Percentiles rank a stretch among this genome's conserved stretches.
Conservation (phyloP, 1,140 invertebrate species). For the Liolophura sinensis region DNA sequence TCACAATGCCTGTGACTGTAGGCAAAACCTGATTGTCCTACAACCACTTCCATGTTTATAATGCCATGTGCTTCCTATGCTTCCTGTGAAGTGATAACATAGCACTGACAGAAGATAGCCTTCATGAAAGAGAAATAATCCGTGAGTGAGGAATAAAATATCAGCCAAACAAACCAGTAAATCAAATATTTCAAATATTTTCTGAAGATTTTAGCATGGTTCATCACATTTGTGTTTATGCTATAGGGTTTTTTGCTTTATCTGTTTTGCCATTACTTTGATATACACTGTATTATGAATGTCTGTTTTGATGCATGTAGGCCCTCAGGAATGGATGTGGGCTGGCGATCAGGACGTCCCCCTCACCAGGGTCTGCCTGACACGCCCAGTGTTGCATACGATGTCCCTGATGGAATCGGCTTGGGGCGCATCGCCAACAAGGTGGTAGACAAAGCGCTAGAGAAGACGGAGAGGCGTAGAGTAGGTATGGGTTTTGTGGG, state of each 20-base stretch:
- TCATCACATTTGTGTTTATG: not conserved
- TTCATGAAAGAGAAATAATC: no score
- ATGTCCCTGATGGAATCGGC: slow-evolving; percentile 46
- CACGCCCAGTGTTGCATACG: slow-evolving; percentile 34
- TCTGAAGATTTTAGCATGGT: not conserved
- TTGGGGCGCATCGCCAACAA: slow-evolving; percentile 67
- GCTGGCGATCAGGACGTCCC: slow-evolving; percentile 40
- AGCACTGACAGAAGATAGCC: no score
- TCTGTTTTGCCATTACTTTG: not conserved
- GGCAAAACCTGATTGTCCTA: no score
- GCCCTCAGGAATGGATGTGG: slow-evolving; percentile 19
- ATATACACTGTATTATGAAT: slow-evolving; percentile 11
- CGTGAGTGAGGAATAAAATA: no score
- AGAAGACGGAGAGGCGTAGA: slow-evolving; percentile 79
- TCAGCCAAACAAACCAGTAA: no score
- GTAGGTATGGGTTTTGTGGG: slow-evolving; percentile 86
- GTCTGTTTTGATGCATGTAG: slow-evolving; percentile 1
- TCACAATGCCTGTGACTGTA: no score
- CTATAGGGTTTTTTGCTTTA: not conserved
- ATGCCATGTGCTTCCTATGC: no score
- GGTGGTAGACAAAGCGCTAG: slow-evolving; percentile 72
- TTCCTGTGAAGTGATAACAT: no score
- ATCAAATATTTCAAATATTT: slow-evolving; percentile 1
- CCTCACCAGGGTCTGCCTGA: slow-evolving; percentile 38
- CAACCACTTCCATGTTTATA: no score